These are phyloP conservation scores for Catocala nupta DNA, from an alignment of 2,888 invertebrate genomes.

Conservation along the genomic window DNA sequence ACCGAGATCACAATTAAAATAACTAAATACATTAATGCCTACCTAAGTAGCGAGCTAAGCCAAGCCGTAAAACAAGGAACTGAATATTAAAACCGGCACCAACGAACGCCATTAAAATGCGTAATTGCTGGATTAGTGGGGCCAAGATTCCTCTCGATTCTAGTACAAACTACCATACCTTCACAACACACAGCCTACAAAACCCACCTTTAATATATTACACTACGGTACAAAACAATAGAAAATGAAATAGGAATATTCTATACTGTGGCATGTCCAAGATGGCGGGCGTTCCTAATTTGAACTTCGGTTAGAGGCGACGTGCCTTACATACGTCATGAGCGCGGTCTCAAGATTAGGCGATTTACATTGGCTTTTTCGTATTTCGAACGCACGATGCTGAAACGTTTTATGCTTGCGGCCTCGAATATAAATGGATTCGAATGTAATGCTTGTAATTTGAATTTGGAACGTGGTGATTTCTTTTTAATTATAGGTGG, in stretches of 20 bases:
- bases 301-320: slow-evolving; percentile 72
- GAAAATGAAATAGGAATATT: slow-evolving; percentile 16
- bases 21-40: slow-evolving; percentile 70
- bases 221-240: slow-evolving; percentile 15
- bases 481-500: slow-evolving; percentile 62
- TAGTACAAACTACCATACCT: slow-evolving; percentile 60
- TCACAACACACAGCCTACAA: slow-evolving; percentile 55
- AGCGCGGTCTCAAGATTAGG: slow-evolving; percentile 85
- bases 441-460: slow-evolving; percentile 59
- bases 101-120: slow-evolving; percentile 86
- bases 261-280: slow-evolving; percentile 66
- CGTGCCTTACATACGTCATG: slow-evolving; percentile 85
- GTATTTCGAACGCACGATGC: slow-evolving; percentile 75
- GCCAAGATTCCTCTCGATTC: slow-evolving; percentile 80
- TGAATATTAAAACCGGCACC: slow-evolving; percentile 84
- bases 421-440: slow-evolving; percentile 79
- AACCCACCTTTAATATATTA: neutral
- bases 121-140: slow-evolving; percentile 86
- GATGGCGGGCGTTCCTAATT: slow-evolving; percentile 72
- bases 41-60: slow-evolving; percentile 65
- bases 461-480: slow-evolving; percentile 69
- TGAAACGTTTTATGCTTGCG: slow-evolving; percentile 76
- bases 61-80: slow-evolving; percentile 82
- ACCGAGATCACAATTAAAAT: slow-evolving; percentile 64
- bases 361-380: slow-evolving; percentile 84